Percentiles rank a stretch among this genome's conserved stretches.
Conservation (phyloP, 1,140 invertebrate species). For the Leptinotarsa texana region DNA sequence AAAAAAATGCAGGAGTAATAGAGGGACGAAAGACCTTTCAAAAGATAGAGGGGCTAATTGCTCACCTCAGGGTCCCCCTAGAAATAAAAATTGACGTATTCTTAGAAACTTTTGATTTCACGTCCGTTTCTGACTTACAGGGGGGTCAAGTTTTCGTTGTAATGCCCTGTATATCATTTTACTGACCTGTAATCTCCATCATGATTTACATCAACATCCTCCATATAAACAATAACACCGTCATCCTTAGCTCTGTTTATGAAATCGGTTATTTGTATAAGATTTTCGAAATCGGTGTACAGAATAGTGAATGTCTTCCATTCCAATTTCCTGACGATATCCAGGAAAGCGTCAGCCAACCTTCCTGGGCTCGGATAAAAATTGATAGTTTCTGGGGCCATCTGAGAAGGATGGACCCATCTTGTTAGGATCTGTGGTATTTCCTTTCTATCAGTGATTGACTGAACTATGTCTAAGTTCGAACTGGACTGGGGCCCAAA, state of each 20-base stretch:
- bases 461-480: slow-evolving; percentile 68
- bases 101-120: too few species aligned
- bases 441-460: slow-evolving; percentile 69
- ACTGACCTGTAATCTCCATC: slow-evolving; percentile 36
- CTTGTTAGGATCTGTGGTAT: slow-evolving; percentile 80
- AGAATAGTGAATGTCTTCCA: slow-evolving; percentile 88
- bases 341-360: slow-evolving; percentile 72
- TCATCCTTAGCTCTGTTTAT: slow-evolving; percentile 70
- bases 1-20: too few species aligned
- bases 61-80: too few species aligned
- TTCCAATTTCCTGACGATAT: slow-evolving; percentile 72
- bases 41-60: too few species aligned
- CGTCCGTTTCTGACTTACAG: too few species aligned
- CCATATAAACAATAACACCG: slow-evolving; percentile 46
- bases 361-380: slow-evolving; percentile 77
- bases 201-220: slow-evolving; percentile 30
- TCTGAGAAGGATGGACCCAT: slow-evolving; percentile 64
- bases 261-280: slow-evolving; percentile 75
- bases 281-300: slow-evolving; percentile 77
- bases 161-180: too few species aligned
- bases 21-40: too few species aligned
- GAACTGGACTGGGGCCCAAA: slow-evolving; percentile 12
- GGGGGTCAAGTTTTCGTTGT: too few species aligned
- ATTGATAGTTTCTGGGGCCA: slow-evolving; percentile 69
- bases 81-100: too few species aligned